Percentiles rank a stretch among this genome's conserved stretches.
phyloP scores from a whole-genome alignment of 2,797 vertebrate genomes.

The Remorina albescens region DNA sequence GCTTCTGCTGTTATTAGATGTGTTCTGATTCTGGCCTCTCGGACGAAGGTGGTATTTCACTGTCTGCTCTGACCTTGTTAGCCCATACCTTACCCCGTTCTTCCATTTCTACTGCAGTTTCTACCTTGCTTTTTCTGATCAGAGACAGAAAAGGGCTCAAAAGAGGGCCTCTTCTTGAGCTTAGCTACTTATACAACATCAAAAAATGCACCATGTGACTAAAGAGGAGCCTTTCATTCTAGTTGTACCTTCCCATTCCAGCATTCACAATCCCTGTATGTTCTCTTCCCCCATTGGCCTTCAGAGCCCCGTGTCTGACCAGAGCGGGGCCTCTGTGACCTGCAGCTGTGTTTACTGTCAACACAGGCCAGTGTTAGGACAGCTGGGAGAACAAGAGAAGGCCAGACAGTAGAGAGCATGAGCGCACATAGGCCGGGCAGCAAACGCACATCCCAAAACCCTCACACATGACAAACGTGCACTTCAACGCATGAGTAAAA shows the following conservation, averaged over 20 bases:
- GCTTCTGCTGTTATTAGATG: constrained; percentile 44
- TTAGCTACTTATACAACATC: constrained; percentile 20
- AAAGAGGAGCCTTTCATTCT: constrained; percentile 25
- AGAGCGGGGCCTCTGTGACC: constrained; percentile 83
- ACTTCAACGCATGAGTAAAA: constrained; percentile 30
- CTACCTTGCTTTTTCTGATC: constrained; percentile 7
- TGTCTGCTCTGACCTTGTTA: neutral
- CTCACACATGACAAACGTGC: constrained; percentile 44
- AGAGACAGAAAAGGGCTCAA: constrained; percentile 10
- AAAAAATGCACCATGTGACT: neutral
- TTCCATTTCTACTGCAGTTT: neutral
- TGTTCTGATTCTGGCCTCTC: constrained; percentile 37
- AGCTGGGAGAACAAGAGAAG: constrained; percentile 86
- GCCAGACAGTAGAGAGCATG: constrained; percentile 76
- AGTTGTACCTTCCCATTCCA: constrained; percentile 45
- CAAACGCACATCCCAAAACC: constrained; percentile 40
- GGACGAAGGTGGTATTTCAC: constrained; percentile 10
- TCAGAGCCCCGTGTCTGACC: constrained; percentile 78
- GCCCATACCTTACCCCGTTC: neutral
- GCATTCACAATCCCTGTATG: constrained; percentile 55
- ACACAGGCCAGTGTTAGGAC: constrained; percentile 87
- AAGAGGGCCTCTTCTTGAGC: constrained; percentile 10
- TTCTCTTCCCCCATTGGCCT: constrained; percentile 66
- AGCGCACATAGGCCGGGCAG: constrained; percentile 53
- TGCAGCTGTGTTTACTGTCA: constrained; percentile 90